Evolutionary conservation across 1,140 invertebrate genomes (phyloP).

Genomic region (Calliphora vicina): DNA sequence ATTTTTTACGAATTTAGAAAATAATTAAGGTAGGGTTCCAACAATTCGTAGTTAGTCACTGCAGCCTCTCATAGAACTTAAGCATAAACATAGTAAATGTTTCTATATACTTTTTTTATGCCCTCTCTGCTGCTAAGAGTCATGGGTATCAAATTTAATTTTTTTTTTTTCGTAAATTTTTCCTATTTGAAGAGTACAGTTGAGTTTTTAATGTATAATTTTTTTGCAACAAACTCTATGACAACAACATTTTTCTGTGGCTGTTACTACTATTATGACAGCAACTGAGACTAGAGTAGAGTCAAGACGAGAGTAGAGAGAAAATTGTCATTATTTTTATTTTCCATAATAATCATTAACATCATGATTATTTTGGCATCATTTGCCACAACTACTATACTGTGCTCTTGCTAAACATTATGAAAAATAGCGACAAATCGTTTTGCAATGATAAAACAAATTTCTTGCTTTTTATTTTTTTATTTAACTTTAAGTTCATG

Average conservation of each 20-base stretch:
- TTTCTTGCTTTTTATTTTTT: not conserved
- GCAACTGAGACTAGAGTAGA: not conserved
- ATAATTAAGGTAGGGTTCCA: no score
- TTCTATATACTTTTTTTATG: not conserved
- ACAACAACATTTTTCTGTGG: no score
- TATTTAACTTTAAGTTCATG: not conserved
- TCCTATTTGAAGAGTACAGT: not conserved
- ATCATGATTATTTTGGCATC: conserved; percentile 33
- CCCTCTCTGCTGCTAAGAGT: not conserved
- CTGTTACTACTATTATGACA: not conserved
- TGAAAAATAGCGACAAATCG: conserved; percentile 29
- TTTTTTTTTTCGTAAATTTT: not conserved
- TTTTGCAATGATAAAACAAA: conserved; percentile 18
- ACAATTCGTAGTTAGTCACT: no score
- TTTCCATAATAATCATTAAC: conserved; percentile 28
- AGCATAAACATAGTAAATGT: no score
- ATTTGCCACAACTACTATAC: conserved; percentile 12
- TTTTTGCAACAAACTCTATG: not conserved
- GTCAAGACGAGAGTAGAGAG: not conserved
- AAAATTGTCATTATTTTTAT: conserved; percentile 16
- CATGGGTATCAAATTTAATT: not conserved
- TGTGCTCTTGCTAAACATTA: not conserved
- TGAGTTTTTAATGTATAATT: not conserved
- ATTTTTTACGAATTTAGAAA: no score
- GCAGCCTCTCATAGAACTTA: no score